Evolutionary conservation across 92 coral and sea anemone species (phyloP), one percentile per base, ranked within the genome.

Genomic region (Isaurus tuberculatus): DNA sequence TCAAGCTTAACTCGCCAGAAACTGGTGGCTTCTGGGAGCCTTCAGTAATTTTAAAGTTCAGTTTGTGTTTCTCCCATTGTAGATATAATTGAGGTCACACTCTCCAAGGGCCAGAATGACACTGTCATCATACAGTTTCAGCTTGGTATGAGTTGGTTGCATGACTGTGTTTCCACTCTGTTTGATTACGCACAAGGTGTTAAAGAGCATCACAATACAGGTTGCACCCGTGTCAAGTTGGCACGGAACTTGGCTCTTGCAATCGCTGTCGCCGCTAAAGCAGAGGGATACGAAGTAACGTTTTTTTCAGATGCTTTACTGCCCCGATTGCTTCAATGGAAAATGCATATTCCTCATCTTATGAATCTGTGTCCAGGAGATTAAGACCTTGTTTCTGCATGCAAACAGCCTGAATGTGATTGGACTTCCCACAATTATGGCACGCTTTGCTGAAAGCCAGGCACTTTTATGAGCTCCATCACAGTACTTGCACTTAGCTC

Each of bases 381-480:
- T 70, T 37, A 31, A 37, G 53, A 70, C 49, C 30, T 44, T 70
- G 77, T 44, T 70, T 37, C 48, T 70, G 49, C 48, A 22, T 33
- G 53, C 53, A 42, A 42, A 33, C 53, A 46, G 25, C 37, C 11
- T 14, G 10, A 30, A 61, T n/a, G 67, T 20, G 67, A 61, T 61
- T 61, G 67, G 67, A 61, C 75, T 80, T 80, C 44, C 77, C 85
- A 64, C 85, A 80, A n/a, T n/a, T n/a, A n/a, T n/a, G n/a, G n/a
- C n/a, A n/a, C n/a, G n/a, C n/a, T n/a, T n/a, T n/a, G n/a, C 85
- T 60, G 31, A 80, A 63, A 7, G 85, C 85, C 3, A 77, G 85
- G 61, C 85, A 80, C 42, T 80, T 80, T 1, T 80, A n/a, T 36
- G 33, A 64, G 30, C 8, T 22, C 46, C 51, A 5, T 51, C 16